phyloP scores from a whole-genome alignment of 2,113 vertebrate genomes.

The Rhegmatorhina hoffmannsi region DNA sequence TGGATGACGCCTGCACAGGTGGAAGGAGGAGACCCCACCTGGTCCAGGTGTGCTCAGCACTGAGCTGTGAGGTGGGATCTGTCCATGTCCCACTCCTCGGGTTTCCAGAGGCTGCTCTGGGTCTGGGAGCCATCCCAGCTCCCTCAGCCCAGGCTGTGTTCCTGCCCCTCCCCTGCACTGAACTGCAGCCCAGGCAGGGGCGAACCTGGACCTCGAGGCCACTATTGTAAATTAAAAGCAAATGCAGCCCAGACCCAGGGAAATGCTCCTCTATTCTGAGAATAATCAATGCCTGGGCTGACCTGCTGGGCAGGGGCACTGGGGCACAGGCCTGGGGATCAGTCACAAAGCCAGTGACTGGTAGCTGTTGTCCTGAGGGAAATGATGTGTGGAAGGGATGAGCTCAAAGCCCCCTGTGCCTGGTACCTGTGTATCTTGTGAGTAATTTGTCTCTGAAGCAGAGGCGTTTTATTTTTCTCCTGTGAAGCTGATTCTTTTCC shows the following conservation, averaged over 20 bases:
- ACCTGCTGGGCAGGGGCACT: neutral
- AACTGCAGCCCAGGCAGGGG: neutral
- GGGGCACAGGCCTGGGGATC: neutral
- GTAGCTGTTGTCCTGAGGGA: slow-evolving; percentile 18
- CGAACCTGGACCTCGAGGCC: neutral
- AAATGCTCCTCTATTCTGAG: neutral
- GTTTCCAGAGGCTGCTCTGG: fast-evolving
- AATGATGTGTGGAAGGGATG: slow-evolving; percentile 20
- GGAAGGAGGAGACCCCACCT: neutral
- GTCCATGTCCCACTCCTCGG: neutral
- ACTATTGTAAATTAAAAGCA: neutral
- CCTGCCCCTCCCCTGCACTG: neutral
- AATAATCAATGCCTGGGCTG: neutral
- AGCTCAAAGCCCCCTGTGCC: neutral
- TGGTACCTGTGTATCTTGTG: slow-evolving; percentile 1
- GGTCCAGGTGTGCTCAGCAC: neutral
- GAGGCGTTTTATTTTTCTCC: neutral
- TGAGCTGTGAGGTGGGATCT: neutral
- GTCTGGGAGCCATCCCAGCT: neutral
- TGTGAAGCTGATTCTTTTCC: neutral
- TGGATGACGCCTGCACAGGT: fast-evolving
- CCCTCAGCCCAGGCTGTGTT: neutral
- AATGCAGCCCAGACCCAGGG: neutral
- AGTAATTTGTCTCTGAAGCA: slow-evolving; percentile 28
- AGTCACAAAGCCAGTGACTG: neutral